A percentile compares a stretch with the other conserved stretches of the same genome.
Evolutionary conservation across 2,113 vertebrate species (phyloP).

Genomic region (Trogon surrucura): DNA sequence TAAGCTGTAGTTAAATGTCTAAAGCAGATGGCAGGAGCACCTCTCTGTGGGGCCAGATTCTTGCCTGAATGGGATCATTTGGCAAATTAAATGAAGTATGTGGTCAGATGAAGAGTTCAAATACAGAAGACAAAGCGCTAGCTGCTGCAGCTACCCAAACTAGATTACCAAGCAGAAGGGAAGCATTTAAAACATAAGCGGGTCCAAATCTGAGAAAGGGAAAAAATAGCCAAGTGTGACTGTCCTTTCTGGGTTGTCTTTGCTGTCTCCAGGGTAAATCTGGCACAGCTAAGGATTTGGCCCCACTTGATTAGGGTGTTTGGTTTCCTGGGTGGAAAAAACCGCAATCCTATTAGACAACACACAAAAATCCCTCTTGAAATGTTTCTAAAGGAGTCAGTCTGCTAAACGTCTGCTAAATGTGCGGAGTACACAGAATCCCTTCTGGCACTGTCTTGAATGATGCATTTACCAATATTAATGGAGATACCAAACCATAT

Average conservation of each 20-base stretch:
- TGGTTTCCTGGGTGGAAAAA: constrained; percentile 8
- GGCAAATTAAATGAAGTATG: constrained; percentile 66
- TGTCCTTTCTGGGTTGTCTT: not conserved
- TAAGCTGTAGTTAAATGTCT: constrained; percentile 36
- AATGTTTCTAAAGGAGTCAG: constrained; percentile 42
- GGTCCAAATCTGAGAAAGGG: not conserved
- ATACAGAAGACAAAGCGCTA: constrained; percentile 42
- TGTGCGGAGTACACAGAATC: constrained; percentile 43
- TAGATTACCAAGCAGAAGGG: constrained; percentile 55
- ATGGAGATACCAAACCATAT: constrained; percentile 54
- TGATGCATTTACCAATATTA: constrained; percentile 57
- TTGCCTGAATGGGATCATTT: constrained; percentile 64
- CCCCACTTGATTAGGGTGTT: not conserved
- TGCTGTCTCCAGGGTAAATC: not conserved
- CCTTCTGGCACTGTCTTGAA: constrained; percentile 31
- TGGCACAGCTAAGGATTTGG: not conserved
- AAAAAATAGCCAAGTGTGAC: not conserved
- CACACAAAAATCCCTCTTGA: constrained; percentile 35
- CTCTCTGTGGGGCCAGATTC: constrained; percentile 34
- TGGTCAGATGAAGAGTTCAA: constrained; percentile 49
- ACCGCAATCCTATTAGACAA: not conserved
- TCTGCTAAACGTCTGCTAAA: constrained; percentile 48
- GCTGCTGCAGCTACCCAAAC: constrained; percentile 61
- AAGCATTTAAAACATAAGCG: constrained; percentile 26
- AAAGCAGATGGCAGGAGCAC: constrained; percentile 60